phyloP scores from a whole-genome alignment of 2,113 vertebrate genomes.

The Trachemys scripta region DNA sequence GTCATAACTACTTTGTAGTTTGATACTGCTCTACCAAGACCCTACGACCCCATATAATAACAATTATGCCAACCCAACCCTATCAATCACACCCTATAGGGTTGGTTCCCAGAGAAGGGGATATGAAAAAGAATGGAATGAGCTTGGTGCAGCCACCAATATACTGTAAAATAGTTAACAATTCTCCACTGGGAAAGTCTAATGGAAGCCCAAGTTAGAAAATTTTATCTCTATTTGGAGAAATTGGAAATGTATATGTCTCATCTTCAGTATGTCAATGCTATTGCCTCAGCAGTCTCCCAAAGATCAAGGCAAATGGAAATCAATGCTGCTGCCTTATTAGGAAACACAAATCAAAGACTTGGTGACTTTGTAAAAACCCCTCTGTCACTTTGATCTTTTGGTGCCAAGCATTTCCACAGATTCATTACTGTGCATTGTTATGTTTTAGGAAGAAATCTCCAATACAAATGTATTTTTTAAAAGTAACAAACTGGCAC shows the following conservation, averaged over 20 bases:
- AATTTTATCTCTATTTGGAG: constrained; percentile 28
- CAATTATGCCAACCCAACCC: background rate
- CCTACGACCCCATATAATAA: background rate
- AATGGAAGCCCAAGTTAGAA: constrained; percentile 36
- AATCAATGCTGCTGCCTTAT: constrained; percentile 73
- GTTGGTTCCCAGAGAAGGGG: background rate
- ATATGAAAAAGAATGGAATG: constrained; percentile 18
- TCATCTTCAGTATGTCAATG: constrained; percentile 43
- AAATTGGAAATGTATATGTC: constrained; percentile 4
- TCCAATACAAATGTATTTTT: background rate
- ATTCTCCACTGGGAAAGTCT: constrained; percentile 4
- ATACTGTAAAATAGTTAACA: constrained; percentile 19
- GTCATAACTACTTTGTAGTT: background rate
- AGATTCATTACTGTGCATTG: background rate
- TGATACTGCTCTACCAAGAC: background rate
- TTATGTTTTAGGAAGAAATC: background rate
- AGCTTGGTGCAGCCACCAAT: constrained; percentile 39
- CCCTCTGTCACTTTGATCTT: constrained; percentile 62
- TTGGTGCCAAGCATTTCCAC: constrained; percentile 21
- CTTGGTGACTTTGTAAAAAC: constrained; percentile 68
- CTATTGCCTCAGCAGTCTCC: constrained; percentile 36
- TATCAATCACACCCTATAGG: background rate
- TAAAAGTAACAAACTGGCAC: background rate
- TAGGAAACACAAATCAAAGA: constrained; percentile 67
- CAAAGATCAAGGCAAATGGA: constrained; percentile 54